Evolutionary conservation across 1,140 invertebrate genomes (phyloP).

Genomic region (Zaprionus ghesquierei): DNA sequence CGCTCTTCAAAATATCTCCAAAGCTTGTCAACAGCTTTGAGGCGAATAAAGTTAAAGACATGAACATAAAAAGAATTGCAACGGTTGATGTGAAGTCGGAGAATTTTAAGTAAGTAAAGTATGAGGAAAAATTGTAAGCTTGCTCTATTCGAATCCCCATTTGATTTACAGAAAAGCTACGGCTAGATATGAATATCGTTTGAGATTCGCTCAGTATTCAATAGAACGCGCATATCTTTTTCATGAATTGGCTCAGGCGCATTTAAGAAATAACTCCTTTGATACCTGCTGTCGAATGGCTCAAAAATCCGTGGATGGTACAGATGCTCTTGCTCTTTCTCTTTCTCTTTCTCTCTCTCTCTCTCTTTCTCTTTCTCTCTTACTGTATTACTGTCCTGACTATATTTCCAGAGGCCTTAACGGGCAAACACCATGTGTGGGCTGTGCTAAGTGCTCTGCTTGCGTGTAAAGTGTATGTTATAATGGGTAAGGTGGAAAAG

Average conservation of each 20-base stretch:
- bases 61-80: neutral
- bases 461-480: constrained; percentile 58
- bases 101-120: constrained; percentile 48
- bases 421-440: constrained; percentile 58
- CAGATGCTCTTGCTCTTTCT: too few species aligned
- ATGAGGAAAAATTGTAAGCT: neutral
- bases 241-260: constrained; percentile 63
- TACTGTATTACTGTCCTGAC: neutral
- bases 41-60: neutral
- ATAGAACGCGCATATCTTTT: constrained; percentile 71
- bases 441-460: constrained; percentile 56
- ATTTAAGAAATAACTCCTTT: constrained; percentile 57
- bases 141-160: too few species aligned
- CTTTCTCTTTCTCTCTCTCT: neutral
- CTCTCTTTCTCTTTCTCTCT: neutral
- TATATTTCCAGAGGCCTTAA: constrained; percentile 42
- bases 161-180: constrained; percentile 39
- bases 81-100: constrained; percentile 38
- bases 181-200: constrained; percentile 51
- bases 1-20: constrained; percentile 38
- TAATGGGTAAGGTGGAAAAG: constrained; percentile 60
- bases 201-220: constrained; percentile 57
- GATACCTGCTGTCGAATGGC: constrained; percentile 61
- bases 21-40: neutral
- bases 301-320: constrained; percentile 57